A percentile compares a stretch with the other conserved stretches of the same genome.
Conservation (phyloP, 2,113 vertebrate genomes). For the chimpanzee (Pan troglodytes) region NHGRI_mPanTro3-v2.1_pri NC_072402.2:83777501-83778000, state of each 20-base stretch:
- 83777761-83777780: not conserved
- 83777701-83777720: not conserved
- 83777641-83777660: not conserved
- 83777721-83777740: not conserved
- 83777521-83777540: not conserved
- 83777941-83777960: not conserved
- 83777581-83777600: not conserved
- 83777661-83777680: not conserved
- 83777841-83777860: not conserved
- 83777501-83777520: not conserved
- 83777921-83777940: not conserved
- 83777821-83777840: not conserved
- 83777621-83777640: not conserved
- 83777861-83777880: not conserved
- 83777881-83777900: not conserved
- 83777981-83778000: not conserved
- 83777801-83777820: not conserved
- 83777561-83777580: not conserved
- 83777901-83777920: not conserved
- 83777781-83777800: not conserved
- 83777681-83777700: slow-evolving; percentile 10
- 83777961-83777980: not conserved
- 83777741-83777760: not conserved
- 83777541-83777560: not conserved
- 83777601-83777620: not conserved